phyloP scores from a whole-genome alignment of 1,140 invertebrate species.

The Macrosteles quadrilineatus region DNA sequence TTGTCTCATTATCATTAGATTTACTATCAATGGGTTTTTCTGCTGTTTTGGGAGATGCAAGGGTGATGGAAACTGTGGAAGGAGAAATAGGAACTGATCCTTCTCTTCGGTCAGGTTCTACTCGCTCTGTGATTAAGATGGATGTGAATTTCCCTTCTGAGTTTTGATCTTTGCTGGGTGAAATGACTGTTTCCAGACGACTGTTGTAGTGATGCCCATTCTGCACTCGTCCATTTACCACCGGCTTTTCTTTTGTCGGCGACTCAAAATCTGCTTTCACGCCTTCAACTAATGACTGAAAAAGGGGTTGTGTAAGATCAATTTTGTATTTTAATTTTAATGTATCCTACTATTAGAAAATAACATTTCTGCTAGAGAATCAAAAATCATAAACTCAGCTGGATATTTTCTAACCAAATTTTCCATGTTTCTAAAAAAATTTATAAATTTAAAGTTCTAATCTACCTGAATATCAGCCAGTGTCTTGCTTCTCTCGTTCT shows the following conservation, averaged over 20 bases:
- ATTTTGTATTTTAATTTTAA: too few relatives aligned
- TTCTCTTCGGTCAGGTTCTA: background rate
- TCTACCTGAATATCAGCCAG: conserved; percentile 50
- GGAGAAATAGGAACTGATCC: background rate
- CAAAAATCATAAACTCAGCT: too few relatives aligned
- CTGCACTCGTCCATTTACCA: background rate
- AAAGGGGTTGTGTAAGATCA: too few relatives aligned
- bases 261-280: conserved; percentile 45
- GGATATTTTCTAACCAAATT: too few relatives aligned
- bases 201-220: background rate
- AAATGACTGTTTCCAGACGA: background rate
- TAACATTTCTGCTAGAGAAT: too few relatives aligned
- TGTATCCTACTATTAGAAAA: too few relatives aligned
- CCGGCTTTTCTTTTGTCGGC: conserved; percentile 20
- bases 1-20: too few relatives aligned
- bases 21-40: too few relatives aligned
- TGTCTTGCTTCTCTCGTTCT: conserved; percentile 51
- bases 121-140: conserved; percentile 6
- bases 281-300: conserved; percentile 45
- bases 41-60: background rate
- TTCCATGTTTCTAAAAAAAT: too few relatives aligned
- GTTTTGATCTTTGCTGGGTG: conserved; percentile 3
- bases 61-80: background rate
- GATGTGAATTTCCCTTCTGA: conserved; percentile 20
- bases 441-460: too few relatives aligned